phyloP scores from a whole-genome alignment of 2,888 invertebrate genomes.

The Heliconius ethilla region DNA sequence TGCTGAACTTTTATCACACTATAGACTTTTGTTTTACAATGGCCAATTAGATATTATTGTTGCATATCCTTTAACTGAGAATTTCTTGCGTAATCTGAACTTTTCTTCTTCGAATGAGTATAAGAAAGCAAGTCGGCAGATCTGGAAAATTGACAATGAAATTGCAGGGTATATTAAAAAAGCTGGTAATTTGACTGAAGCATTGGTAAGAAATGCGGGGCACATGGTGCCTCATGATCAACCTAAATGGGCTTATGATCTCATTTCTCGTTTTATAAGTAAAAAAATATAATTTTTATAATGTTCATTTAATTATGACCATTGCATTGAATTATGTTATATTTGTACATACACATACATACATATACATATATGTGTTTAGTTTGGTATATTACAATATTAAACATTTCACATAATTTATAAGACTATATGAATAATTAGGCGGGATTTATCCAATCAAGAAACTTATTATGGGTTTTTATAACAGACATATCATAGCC shows the following conservation, averaged over 20 bases:
- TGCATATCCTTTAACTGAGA: slow-evolving; percentile 81
- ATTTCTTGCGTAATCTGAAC: slow-evolving; percentile 85
- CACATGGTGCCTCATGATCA: slow-evolving; percentile 86
- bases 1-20: slow-evolving; percentile 71
- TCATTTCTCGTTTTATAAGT: slow-evolving; percentile 79
- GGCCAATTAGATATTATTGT: slow-evolving; percentile 86
- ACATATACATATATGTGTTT: neutral
- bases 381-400: no score
- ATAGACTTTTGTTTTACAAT: slow-evolving; percentile 83
- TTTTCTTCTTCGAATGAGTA: slow-evolving; percentile 85
- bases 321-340: neutral
- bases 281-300: slow-evolving; percentile 51
- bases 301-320: neutral
- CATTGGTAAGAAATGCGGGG: slow-evolving; percentile 88
- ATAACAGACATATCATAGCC: no score
- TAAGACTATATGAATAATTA: no score
- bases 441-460: no score
- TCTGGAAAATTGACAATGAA: slow-evolving; percentile 85
- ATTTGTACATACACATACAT: neutral
- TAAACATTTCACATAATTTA: no score
- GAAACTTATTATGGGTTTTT: no score
- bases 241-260: slow-evolving; percentile 80
- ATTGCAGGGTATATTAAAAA: slow-evolving; percentile 88
- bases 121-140: slow-evolving; percentile 80
- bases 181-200: slow-evolving; percentile 86